phyloP scores from a whole-genome alignment of 2,113 vertebrate species.

The Paralichthys olivaceus region DNA sequence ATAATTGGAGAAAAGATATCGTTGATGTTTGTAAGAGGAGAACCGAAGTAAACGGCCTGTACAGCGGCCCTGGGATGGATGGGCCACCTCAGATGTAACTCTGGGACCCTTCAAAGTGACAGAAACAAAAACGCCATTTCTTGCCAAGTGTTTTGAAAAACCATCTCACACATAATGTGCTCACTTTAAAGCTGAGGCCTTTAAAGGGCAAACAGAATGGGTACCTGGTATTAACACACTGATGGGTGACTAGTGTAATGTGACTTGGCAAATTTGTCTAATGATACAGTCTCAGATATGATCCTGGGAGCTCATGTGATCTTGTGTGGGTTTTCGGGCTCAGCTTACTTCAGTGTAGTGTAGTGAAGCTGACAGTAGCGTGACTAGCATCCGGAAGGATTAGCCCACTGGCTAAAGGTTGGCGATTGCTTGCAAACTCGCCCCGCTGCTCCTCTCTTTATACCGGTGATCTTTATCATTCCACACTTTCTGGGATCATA shows the following conservation, averaged over 20 bases:
- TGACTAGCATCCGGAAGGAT: slow-evolving; percentile 68
- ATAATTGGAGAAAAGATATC: no score
- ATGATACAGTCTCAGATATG: slow-evolving; percentile 34
- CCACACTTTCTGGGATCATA: slow-evolving; percentile 45
- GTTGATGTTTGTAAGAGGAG: no score
- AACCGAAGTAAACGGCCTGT: no score
- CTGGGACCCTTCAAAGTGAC: not conserved
- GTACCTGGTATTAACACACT: slow-evolving; percentile 4
- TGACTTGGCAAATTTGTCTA: slow-evolving; percentile 36
- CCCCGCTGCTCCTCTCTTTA: not conserved
- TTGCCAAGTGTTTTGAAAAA: slow-evolving; percentile 28
- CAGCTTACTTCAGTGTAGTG: slow-evolving; percentile 44
- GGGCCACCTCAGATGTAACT: no score
- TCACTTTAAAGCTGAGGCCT: slow-evolving; percentile 17
- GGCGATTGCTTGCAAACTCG: slow-evolving; percentile 30
- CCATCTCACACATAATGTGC: slow-evolving; percentile 33
- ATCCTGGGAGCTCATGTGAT: slow-evolving; percentile 61
- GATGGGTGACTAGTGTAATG: slow-evolving; percentile 10
- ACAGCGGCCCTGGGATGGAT: no score
- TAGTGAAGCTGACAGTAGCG: slow-evolving; percentile 58
- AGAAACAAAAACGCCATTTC: not conserved
- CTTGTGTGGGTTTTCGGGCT: slow-evolving; percentile 32
- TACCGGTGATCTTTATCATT: slow-evolving; percentile 47
- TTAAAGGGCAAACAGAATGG: not conserved
- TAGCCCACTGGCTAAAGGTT: slow-evolving; percentile 46